Conservation (phyloP, 2,797 vertebrate genomes). For the Acrocephalus scirpaceus region DNA sequence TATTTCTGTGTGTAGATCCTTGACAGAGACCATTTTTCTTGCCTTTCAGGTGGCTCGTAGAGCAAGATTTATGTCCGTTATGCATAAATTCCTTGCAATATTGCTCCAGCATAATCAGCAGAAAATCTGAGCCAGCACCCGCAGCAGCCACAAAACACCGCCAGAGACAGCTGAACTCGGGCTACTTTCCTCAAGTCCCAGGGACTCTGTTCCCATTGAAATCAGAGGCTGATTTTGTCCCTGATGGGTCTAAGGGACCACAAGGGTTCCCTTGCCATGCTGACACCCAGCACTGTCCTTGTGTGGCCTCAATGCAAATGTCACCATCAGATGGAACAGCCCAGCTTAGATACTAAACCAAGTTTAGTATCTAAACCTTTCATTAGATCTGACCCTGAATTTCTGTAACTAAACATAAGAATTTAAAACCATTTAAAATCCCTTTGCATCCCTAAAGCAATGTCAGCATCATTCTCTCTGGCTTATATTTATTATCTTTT, state of each 20-base stretch:
- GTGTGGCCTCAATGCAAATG: neutral
- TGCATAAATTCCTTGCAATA: conserved; percentile 66
- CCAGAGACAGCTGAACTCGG: neutral
- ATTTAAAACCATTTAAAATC: neutral
- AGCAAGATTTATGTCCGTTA: conserved; percentile 69
- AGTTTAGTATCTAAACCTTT: neutral
- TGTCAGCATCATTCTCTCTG: neutral
- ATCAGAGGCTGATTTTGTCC: neutral
- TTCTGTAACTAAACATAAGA: neutral
- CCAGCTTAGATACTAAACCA: neutral
- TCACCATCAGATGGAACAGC: neutral
- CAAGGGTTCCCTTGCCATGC: neutral
- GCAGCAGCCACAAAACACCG: conserved; percentile 51
- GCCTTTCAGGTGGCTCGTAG: conserved; percentile 66
- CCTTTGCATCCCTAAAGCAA: neutral
- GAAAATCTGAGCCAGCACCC: conserved; percentile 60
- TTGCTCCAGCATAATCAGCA: conserved; percentile 68
- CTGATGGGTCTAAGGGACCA: neutral
- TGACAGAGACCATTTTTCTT: conserved; percentile 75
- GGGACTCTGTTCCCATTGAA: neutral
- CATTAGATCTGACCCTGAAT: neutral
- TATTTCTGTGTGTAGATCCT: conserved; percentile 69
- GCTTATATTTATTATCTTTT: neutral
- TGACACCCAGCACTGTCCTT: neutral
- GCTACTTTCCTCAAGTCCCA: neutral